A percentile compares a stretch with the other conserved stretches of the same genome.
These are phyloP conservation scores for Lontra canadensis DNA, from an alignment of 2,113 vertebrate genomes.

Conservation along the genomic window DNA sequence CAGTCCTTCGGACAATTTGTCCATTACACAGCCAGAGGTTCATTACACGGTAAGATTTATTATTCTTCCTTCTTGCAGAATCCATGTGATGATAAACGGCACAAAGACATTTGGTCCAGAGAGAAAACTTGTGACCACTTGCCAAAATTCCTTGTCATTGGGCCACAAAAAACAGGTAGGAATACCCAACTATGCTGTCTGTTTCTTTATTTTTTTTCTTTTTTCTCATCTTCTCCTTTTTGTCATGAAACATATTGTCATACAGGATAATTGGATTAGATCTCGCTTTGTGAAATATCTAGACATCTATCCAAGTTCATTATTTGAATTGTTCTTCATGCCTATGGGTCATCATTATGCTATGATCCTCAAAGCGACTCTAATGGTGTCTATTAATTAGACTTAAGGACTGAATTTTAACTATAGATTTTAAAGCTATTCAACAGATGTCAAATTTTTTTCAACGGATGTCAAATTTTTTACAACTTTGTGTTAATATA, in stretches of 20 bases:
- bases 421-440: not conserved
- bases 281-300: not conserved
- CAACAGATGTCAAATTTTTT: not conserved
- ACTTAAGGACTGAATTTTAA: no score
- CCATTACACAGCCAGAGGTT: not conserved
- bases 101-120: constrained; percentile 90
- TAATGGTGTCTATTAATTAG: not conserved
- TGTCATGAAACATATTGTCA: not conserved
- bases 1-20: not conserved
- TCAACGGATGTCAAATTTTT: not conserved
- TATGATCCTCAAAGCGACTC: not conserved
- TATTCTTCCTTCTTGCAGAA: constrained; percentile 77
- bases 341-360: not conserved
- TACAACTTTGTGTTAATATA: not conserved
- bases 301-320: not conserved
- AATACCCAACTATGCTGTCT: not conserved
- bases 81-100: constrained; percentile 88
- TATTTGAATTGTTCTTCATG: not conserved
- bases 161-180: constrained; percentile 90
- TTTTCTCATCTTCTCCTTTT: not conserved
- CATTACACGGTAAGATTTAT: not conserved
- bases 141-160: constrained; percentile 89
- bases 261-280: not conserved
- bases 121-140: constrained; percentile 89
- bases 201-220: not conserved